Evolutionary conservation across 2,888 invertebrate genomes (phyloP).

Genomic region (Capitulum mitella): DNA sequence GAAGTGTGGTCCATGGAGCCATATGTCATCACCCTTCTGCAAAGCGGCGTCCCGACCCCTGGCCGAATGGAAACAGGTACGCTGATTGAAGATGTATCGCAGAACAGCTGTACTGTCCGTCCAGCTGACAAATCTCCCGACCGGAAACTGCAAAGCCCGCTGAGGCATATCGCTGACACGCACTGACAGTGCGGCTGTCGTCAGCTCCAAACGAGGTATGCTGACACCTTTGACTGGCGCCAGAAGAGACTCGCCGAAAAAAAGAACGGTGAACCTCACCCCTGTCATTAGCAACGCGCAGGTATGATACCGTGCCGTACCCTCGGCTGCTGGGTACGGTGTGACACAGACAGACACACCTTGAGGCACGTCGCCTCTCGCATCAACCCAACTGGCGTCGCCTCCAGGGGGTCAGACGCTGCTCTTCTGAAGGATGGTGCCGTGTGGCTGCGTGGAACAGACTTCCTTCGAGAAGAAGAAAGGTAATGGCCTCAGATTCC

Average conservation of each 20-base stretch:
- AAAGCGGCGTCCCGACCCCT: too few relatives aligned
- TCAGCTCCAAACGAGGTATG: not conserved
- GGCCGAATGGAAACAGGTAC: not conserved
- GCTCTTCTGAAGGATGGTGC: not conserved
- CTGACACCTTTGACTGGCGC: not conserved
- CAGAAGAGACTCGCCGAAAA: not conserved
- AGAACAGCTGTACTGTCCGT: not conserved
- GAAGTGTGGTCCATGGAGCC: too few relatives aligned
- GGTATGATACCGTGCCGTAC: not conserved
- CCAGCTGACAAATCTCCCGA: not conserved
- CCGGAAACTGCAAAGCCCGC: not conserved
- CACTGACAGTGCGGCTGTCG: not conserved
- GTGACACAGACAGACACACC: not conserved
- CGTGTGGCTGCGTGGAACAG: not conserved
- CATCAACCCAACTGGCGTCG: not conserved
- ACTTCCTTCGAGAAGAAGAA: not conserved
- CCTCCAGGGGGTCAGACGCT: not conserved
- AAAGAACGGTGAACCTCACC: not conserved
- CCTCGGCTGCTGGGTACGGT: not conserved
- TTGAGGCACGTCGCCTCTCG: not conserved
- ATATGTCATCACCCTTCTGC: too few relatives aligned
- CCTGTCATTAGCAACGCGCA: not conserved
- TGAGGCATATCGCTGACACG: not conserved
- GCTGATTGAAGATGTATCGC: not conserved
- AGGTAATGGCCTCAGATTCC: not conserved